Base-by-base conservation (phyloP, 1,140 invertebrate species). In the Ditylenchus dipsaci region DNA sequence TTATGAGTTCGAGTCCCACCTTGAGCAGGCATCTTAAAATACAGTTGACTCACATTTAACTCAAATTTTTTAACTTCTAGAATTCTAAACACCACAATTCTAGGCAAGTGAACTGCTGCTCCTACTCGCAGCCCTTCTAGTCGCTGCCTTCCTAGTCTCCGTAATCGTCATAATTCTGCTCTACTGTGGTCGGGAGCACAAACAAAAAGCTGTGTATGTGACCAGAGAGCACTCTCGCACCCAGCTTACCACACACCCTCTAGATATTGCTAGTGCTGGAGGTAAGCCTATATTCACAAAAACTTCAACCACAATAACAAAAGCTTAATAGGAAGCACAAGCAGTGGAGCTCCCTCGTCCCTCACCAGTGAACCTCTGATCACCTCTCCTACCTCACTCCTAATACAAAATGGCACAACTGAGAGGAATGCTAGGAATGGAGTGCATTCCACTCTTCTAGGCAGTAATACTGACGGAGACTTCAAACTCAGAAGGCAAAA, bases 151-250 rank as follows among this genome's bases (percentile, higher is more conserved):
- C 3, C n/a, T 81, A 1, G 47, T 80, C 17, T 49, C 73, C 0
- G 38, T 77, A 17, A 49, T 81, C 47, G 57, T 80, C 11, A 38
- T 72, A 23, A 49, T 77, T 53, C 43, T 72, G 7, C 64, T 78
- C 26, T 79, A 79, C 42, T 80, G 68, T 45, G 67, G 69, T 9
- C 61, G 78, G 1, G 76, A 73, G 15, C 53, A 56, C 26, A 73
- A 75, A 59, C 72, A 75, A 56, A 79, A 79, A 45, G 77, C 75
- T 42, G 70, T 69, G 19, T 79, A 79, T 64, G 60, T 77, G 9
- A 79, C 77, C 5, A 47, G 70, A 21, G 77, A 79, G 53, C 56
- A 72, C 23, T 76, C 74, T 19, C n/a, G 74, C 23, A 74, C 62
- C 42, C 68, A 65, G 11, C n/a, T 71, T 3, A 69, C 71, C 13